Conservation (phyloP, 2,888 invertebrate genomes). For the Muschampia plurimacula region DNA sequence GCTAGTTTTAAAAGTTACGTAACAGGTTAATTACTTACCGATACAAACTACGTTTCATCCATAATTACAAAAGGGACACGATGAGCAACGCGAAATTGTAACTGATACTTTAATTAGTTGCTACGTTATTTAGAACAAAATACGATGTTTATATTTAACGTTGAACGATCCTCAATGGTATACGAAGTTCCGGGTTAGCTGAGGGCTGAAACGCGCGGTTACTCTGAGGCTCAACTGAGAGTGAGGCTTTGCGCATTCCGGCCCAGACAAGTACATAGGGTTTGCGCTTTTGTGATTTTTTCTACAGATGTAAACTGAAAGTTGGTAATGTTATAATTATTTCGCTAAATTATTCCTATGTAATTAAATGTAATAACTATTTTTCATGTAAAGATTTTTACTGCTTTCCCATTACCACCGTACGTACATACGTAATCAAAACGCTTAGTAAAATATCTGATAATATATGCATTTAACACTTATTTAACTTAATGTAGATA, state of each 20-base stretch:
- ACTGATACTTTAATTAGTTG: constrained; percentile 14
- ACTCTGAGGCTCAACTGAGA: constrained; percentile 64
- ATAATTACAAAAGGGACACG: constrained; percentile 7
- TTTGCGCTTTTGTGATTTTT: constrained; percentile 50
- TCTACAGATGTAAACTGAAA: background rate
- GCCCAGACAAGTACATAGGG: constrained; percentile 47
- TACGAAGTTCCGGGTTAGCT: constrained; percentile 13
- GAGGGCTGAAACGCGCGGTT: constrained; percentile 50
- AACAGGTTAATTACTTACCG: constrained; percentile 30
- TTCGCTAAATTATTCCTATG: background rate
- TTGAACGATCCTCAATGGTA: constrained; percentile 17
- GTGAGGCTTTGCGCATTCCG: constrained; percentile 76
- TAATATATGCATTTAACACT: too few relatives aligned
- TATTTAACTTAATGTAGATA: background rate
- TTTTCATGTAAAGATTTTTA: too few relatives aligned
- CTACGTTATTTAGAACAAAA: background rate
- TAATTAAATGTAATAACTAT: background rate
- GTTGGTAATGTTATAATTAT: background rate
- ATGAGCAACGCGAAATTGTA: constrained; percentile 11
- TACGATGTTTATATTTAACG: constrained; percentile 55
- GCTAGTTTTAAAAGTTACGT: constrained; percentile 32
- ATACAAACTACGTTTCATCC: constrained; percentile 16
- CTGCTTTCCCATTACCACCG: too few relatives aligned
- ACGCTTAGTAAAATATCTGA: too few relatives aligned
- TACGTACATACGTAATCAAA: too few relatives aligned